These are phyloP conservation scores for Cynocephalus volans DNA, from an alignment of 2,113 vertebrate species.

Conservation along the genomic window DNA sequence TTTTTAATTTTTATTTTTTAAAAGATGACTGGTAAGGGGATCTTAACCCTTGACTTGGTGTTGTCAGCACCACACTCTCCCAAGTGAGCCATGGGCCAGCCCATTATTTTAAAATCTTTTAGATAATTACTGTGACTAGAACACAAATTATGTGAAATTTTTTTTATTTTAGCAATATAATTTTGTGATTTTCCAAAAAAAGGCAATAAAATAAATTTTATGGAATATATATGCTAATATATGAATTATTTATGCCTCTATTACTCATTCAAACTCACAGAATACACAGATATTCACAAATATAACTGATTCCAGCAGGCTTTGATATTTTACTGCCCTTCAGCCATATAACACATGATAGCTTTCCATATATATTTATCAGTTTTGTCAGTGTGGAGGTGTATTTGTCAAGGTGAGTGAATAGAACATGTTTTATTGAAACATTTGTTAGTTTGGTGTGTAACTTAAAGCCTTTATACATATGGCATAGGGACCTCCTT, in stretches of 20 bases:
- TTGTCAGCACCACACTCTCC: too few relatives aligned
- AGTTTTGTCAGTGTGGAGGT: conserved; percentile 13
- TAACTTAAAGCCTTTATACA: conserved; percentile 11
- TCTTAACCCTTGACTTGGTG: too few relatives aligned
- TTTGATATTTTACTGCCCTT: conserved; percentile 33
- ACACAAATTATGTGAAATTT: neutral
- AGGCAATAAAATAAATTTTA: conserved; percentile 24
- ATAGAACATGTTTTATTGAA: neutral
- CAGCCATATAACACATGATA: neutral
- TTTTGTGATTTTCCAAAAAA: conserved; percentile 50
- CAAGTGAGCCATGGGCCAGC: too few relatives aligned
- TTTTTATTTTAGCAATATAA: neutral
- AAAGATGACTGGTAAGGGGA: too few relatives aligned
- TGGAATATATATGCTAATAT: neutral
- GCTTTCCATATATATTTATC: neutral
- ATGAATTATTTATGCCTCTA: neutral
- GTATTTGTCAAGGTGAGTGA: neutral
- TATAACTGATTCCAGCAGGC: neutral
- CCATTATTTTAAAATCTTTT: conserved; percentile 6
- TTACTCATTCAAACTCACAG: neutral
- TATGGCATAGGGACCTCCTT: neutral
- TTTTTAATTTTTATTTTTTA: too few relatives aligned
- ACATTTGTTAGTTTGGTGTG: neutral
- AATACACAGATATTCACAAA: neutral
- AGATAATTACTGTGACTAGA: neutral